Evolutionary conservation across 2,113 vertebrate species (phyloP).

Genomic region (Aegotheles bennettii): DNA sequence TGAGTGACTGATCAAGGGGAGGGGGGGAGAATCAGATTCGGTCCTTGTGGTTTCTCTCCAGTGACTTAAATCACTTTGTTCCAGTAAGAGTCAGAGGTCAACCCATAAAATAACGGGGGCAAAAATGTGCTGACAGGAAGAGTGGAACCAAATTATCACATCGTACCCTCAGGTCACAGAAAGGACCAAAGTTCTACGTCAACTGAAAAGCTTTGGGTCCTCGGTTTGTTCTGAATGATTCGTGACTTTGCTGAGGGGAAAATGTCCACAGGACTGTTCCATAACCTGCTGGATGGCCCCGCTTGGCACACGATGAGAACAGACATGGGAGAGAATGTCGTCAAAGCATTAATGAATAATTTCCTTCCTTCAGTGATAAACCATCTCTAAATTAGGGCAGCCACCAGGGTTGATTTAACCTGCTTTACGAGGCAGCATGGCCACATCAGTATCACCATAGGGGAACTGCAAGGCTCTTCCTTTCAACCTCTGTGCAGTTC

Average conservation of each 20-base stretch:
- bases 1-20: not conserved
- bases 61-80: not conserved
- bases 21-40: fast-evolving
- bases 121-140: not conserved
- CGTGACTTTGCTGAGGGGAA: not conserved
- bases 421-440: not conserved
- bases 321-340: not conserved
- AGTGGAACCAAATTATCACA: not conserved
- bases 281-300: not conserved
- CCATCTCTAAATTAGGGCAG: not conserved
- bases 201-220: not conserved
- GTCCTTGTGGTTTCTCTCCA: not conserved
- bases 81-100: not conserved
- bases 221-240: not conserved
- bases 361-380: not conserved
- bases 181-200: not conserved
- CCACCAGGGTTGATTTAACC: not conserved
- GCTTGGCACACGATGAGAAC: fast-evolving
- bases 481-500: not conserved
- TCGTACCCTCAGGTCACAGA: not conserved
- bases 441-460: not conserved
- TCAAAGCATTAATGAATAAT: not conserved
- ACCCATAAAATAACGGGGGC: not conserved
- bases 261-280: not conserved
- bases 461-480: not conserved